These are phyloP conservation scores for Xylocampa areola DNA, from an alignment of 2,888 invertebrate species.

Conservation along the genomic window DNA sequence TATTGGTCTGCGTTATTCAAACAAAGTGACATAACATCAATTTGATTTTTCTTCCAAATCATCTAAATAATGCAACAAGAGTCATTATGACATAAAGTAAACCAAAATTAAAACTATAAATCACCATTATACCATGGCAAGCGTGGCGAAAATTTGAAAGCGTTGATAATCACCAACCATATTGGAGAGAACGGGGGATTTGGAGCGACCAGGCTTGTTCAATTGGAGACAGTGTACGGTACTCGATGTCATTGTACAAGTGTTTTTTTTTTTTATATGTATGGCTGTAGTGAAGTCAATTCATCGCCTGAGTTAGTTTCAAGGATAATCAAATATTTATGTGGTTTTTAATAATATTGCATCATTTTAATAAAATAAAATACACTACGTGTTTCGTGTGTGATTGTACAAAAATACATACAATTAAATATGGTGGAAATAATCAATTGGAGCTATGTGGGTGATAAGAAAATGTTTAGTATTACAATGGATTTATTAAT, in stretches of 20 bases:
- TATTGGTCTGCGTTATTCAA: not conserved
- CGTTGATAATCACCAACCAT: slow-evolving; percentile 55
- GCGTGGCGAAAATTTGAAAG: slow-evolving; percentile 54
- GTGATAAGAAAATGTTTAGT: not conserved
- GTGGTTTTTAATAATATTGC: too few relatives aligned
- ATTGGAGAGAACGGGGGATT: slow-evolving; percentile 39
- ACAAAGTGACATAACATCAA: slow-evolving; percentile 10
- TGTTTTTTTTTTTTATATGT: not conserved
- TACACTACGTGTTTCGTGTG: too few relatives aligned
- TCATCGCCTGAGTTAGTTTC: too few relatives aligned
- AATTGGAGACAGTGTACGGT: slow-evolving; percentile 13
- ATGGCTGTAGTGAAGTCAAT: too few relatives aligned
- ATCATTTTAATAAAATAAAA: too few relatives aligned
- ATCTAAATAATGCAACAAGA: slow-evolving; percentile 18
- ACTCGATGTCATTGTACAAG: not conserved
- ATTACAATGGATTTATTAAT: not conserved
- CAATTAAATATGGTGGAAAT: not conserved
- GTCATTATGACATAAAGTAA: slow-evolving; percentile 36
- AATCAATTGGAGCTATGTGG: not conserved
- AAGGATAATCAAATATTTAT: too few relatives aligned
- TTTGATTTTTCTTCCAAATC: slow-evolving; percentile 9
- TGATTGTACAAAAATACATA: slow-evolving; percentile 3
- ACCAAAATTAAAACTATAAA: slow-evolving; percentile 56
- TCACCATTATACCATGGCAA: slow-evolving; percentile 50
- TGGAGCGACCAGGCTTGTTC: slow-evolving; percentile 20